These are phyloP conservation scores for Pangasianodon gigas DNA, from an alignment of 2,113 vertebrate species.

Conservation along the genomic window DNA sequence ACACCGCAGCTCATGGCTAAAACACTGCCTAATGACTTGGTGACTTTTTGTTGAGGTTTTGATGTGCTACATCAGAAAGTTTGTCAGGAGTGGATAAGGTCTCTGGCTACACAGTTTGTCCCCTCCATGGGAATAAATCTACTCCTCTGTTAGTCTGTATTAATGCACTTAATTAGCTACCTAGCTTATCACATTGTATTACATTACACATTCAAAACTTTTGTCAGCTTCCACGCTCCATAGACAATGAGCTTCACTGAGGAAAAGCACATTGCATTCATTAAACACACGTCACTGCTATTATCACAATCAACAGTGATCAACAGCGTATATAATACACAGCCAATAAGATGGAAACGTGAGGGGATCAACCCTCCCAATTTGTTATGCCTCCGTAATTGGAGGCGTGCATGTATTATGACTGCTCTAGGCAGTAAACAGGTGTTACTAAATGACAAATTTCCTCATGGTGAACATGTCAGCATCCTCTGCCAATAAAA, in stretches of 20 bases:
- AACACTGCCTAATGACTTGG: background rate
- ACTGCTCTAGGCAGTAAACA: background rate
- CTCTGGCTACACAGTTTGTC: background rate
- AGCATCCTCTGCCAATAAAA: conserved; percentile 10
- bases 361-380: background rate
- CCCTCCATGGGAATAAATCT: background rate
- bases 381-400: conserved; percentile 1
- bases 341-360: background rate
- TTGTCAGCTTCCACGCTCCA: background rate
- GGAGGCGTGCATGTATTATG: conserved; percentile 5
- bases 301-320: conserved; percentile 3
- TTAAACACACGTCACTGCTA: background rate
- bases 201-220: background rate
- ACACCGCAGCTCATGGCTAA: background rate
- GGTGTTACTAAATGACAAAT: conserved; percentile 8
- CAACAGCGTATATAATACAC: background rate
- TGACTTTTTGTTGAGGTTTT: background rate
- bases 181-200: background rate
- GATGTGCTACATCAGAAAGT: too few species aligned
- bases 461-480: background rate
- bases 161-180: background rate
- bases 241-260: background rate
- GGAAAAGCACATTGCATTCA: background rate
- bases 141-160: background rate
- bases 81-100: background rate